Conservation (phyloP, 2,888 invertebrate genomes). For the Scaptomyza caliginosa region DNA sequence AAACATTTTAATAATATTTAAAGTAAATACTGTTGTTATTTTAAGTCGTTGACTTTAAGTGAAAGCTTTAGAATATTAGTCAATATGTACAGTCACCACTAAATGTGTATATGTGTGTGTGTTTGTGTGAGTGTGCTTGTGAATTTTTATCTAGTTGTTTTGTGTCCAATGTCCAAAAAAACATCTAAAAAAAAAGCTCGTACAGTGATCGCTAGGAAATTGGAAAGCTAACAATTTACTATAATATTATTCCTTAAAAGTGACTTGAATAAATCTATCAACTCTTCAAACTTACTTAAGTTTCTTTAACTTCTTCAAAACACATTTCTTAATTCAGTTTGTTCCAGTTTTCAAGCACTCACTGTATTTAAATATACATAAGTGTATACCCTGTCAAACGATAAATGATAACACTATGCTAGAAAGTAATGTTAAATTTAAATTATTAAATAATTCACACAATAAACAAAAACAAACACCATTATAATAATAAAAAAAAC, state of each 20-base stretch:
- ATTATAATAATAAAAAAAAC: constrained; percentile 39
- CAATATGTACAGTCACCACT: constrained; percentile 68
- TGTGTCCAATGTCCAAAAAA: constrained; percentile 53
- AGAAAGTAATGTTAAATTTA: constrained; percentile 69
- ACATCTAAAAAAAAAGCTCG: constrained; percentile 36
- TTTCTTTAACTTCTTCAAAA: neutral
- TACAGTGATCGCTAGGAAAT: neutral
- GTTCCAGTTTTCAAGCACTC: neutral
- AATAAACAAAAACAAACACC: constrained; percentile 25
- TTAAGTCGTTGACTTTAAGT: constrained; percentile 49
- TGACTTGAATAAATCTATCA: neutral
- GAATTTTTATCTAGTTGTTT: constrained; percentile 65
- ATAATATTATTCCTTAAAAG: neutral
- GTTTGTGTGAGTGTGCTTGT: constrained; percentile 19
- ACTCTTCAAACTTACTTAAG: neutral
- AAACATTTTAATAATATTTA: neutral
- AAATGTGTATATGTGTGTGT: constrained; percentile 21
- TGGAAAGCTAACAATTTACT: neutral
- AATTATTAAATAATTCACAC: constrained; percentile 57
- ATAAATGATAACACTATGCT: constrained; percentile 35
- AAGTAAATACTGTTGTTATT: constrained; percentile 43
- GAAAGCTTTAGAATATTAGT: constrained; percentile 38
- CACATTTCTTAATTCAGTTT: neutral
- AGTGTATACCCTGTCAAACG: constrained; percentile 27
- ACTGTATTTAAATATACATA: constrained; percentile 26